phyloP scores from a whole-genome alignment of 2,888 invertebrate genomes.

The Caenorhabditis becei region DNA sequence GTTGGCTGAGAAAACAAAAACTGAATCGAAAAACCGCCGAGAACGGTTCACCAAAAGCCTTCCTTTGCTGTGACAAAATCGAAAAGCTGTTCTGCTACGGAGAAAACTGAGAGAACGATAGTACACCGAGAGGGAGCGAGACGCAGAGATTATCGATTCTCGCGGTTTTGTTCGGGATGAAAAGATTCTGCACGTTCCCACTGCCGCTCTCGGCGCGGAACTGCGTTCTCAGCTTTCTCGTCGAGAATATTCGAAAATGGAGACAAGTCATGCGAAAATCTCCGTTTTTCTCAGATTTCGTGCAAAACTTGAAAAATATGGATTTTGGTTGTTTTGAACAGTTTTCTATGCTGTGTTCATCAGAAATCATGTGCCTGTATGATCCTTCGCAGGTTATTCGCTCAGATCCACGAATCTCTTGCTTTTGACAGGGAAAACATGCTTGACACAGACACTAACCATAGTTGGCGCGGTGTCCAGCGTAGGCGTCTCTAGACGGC shows the following conservation, averaged over 20 bases:
- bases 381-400: not conserved
- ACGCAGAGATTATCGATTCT: conserved; percentile 8
- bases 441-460: conserved; percentile 49
- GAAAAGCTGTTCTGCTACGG: conserved; percentile 2
- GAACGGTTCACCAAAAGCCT: not conserved
- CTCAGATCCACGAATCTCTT: not conserved
- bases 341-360: not conserved
- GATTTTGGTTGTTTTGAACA: no score
- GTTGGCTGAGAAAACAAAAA: not conserved
- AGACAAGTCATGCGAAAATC: no score
- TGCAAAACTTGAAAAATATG: no score
- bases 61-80: not conserved
- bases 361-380: not conserved
- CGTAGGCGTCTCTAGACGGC: conserved; percentile 60
- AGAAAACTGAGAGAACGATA: not conserved
- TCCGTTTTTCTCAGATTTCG: no score
- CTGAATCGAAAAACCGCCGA: not conserved
- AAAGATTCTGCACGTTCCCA: not conserved
- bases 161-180: conserved; percentile 1
- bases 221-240: not conserved
- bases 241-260: no score
- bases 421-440: not conserved
- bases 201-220: not conserved
- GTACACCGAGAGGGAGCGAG: conserved; percentile 3
- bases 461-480: conserved; percentile 66